phyloP scores from a whole-genome alignment of 2,113 vertebrate genomes.

The Colistium nudipinnis region DNA sequence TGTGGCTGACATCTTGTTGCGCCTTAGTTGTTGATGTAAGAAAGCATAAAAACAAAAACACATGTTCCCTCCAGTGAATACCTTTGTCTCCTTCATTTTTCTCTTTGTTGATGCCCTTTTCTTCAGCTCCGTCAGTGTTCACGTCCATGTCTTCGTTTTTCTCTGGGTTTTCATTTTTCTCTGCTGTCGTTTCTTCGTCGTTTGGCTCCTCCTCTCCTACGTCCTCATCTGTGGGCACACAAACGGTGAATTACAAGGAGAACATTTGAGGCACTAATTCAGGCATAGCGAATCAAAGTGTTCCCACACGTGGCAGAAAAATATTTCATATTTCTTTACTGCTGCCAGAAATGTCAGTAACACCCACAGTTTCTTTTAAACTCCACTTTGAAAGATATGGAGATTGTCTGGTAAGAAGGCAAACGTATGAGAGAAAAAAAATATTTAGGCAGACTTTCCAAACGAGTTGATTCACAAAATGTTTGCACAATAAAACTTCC shows the following conservation, averaged over 20 bases:
- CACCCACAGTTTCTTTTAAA: background rate
- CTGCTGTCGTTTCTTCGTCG: constrained; percentile 30
- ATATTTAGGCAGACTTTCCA: too few species aligned
- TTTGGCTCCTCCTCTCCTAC: constrained; percentile 31
- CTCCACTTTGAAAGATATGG: too few species aligned
- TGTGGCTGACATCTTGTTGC: background rate
- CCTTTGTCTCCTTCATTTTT: constrained; percentile 56
- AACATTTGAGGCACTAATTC: constrained; percentile 28
- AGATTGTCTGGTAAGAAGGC: too few species aligned
- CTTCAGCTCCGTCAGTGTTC: constrained; percentile 6
- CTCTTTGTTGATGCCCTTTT: background rate
- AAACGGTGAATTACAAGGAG: constrained; percentile 18
- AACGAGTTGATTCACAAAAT: too few species aligned
- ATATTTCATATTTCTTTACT: constrained; percentile 29
- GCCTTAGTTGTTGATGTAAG: background rate
- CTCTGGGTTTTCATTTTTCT: constrained; percentile 43
- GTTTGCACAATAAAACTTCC: too few species aligned
- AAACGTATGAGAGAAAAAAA: too few species aligned
- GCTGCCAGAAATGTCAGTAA: constrained; percentile 38
- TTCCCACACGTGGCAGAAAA: constrained; percentile 36
- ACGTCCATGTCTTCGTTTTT: constrained; percentile 18
- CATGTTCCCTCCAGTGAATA: constrained; percentile 17
- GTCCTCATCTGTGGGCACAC: constrained; percentile 55
- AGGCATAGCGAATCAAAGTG: constrained; percentile 17
- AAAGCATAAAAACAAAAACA: background rate